Conservation (phyloP, 2,797 vertebrate genomes). For the Trachops cirrhosus region DNA sequence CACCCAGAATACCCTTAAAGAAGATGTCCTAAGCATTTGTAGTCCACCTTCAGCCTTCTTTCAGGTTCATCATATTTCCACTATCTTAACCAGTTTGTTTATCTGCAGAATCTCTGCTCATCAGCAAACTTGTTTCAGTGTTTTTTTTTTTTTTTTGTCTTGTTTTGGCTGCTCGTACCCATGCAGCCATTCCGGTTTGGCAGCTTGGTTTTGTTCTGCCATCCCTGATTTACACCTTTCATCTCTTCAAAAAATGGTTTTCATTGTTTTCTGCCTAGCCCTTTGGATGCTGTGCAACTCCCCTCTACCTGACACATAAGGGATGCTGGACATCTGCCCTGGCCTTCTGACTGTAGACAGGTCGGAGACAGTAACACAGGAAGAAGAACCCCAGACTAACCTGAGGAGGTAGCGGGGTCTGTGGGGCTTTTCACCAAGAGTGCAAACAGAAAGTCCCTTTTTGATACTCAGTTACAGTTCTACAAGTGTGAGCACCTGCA, state of each 20-base stretch:
- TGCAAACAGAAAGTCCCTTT: neutral
- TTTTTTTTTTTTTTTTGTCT: neutral
- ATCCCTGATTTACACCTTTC: neutral
- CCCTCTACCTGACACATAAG: neutral
- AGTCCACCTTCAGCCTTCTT: neutral
- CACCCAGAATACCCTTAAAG: neutral
- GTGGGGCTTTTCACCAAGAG: neutral
- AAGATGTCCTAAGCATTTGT: neutral
- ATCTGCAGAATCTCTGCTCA: neutral
- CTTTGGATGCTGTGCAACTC: neutral
- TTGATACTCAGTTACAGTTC: slow-evolving; percentile 20
- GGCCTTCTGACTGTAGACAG: neutral
- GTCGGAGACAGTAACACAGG: neutral
- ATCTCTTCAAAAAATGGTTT: neutral
- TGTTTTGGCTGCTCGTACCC: neutral
- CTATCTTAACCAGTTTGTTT: neutral
- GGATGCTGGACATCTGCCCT: neutral
- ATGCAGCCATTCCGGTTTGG: neutral
- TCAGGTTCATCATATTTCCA: neutral
- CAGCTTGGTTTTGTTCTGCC: neutral
- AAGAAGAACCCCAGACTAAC: neutral
- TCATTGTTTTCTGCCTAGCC: neutral
- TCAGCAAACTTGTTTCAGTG: neutral
- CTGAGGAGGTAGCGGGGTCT: neutral
- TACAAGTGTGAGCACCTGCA: slow-evolving; percentile 42